Conservation (phyloP, 2,888 invertebrate species). For the Andrena bucephala region DNA sequence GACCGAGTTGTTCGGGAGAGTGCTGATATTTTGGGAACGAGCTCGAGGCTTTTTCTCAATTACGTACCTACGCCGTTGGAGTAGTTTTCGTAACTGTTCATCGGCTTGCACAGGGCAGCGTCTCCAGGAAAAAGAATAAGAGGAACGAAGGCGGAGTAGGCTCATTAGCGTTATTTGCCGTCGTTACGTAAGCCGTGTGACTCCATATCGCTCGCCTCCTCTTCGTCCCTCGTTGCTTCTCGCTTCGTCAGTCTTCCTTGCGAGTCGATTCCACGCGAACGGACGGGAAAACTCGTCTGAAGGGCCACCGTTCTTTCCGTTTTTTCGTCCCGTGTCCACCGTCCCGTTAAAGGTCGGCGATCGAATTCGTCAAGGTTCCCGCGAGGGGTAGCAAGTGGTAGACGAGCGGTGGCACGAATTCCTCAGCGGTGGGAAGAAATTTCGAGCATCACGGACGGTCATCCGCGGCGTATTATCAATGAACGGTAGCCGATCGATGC, state of each 20-base stretch:
- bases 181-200: constrained; percentile 82
- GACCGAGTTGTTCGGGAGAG: not conserved
- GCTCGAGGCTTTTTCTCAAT: constrained; percentile 22
- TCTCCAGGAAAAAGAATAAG: constrained; percentile 67
- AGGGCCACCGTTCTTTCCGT: not conserved
- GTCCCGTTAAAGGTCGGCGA: constrained; percentile 19
- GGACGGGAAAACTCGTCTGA: constrained; percentile 10
- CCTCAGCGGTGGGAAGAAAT: not conserved
- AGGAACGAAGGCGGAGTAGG: constrained; percentile 77
- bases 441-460: not conserved
- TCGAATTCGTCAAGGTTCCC: too few relatives aligned
- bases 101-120: constrained; percentile 33
- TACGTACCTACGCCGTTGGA: constrained; percentile 9
- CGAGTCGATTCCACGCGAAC: constrained; percentile 45
- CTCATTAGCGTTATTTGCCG: constrained; percentile 85
- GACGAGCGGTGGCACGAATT: too few relatives aligned
- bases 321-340: constrained; percentile 2
- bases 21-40: constrained; percentile 31
- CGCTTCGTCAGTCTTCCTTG: constrained; percentile 36
- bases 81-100: constrained; percentile 45
- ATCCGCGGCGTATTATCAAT: constrained; percentile 35
- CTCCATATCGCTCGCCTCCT: constrained; percentile 57
- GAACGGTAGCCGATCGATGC: constrained; percentile 48
- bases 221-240: constrained; percentile 39
- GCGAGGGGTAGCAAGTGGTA: too few relatives aligned